Base-by-base conservation (phyloP, 1,140 invertebrate genomes). In the Leucophenga varia region DNA sequence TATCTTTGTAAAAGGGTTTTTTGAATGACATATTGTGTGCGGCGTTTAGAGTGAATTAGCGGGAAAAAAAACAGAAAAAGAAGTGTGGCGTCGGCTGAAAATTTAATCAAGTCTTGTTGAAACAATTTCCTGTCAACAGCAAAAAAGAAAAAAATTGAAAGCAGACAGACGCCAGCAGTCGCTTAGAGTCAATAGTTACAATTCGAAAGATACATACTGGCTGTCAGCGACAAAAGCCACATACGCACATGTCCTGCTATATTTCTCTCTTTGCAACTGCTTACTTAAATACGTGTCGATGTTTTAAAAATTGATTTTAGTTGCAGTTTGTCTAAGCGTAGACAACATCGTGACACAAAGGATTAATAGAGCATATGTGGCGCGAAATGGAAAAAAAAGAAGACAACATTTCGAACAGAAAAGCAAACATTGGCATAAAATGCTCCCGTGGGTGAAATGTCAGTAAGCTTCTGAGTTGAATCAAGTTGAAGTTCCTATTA, bases 371-470 rank as follows among this genome's bases (percentile, higher is more conserved):
- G 50, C 47, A 5, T 25, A 25, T 25, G n/a, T n/a, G n/a, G n/a
- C n/a, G n/a, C n/a, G n/a, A n/a, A n/a, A n/a, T n/a, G 22, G 10
- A 25, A 25, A 25, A 25, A 25, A 25, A 25, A 25, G 10, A 51
- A 49, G 43, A 47, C 39, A 28, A 13, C 31, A 37, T 34, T 52
- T 17, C 30, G 25, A 32, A 51, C 36, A 22, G 22, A 25, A 25
- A 25, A 25, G 22, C 42, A 55, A 43, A 46, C 40, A 36, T 38
- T 4, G 13, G 52, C 55, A 57, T 43, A 57, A 57, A 52, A 34
- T 54, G 50, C 45, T 65, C 61, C 61, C 61, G 61, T 65, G 61
- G 61, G 61, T 58, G 61, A 65, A 61, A 52, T 65, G 61, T 65
- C 61, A 65, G 61, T 25, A n/a, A n/a, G n/a, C 22, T 5, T 25